These are phyloP conservation scores for Uloborus diversus DNA, from an alignment of 1,140 invertebrate species.

Conservation along the genomic window DNA sequence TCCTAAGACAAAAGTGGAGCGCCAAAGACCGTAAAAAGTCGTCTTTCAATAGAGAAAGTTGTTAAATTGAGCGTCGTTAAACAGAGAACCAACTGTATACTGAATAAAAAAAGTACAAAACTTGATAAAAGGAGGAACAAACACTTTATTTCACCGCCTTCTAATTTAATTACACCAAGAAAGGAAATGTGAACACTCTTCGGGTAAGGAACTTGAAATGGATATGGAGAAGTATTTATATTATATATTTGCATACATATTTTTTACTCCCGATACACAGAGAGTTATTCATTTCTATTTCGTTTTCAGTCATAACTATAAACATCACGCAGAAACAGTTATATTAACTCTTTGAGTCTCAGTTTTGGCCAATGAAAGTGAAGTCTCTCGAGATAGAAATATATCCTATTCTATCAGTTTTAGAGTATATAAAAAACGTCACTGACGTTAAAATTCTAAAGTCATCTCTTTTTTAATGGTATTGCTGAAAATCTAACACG, in stretches of 20 bases:
- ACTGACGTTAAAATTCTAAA: background rate
- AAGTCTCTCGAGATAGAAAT: no score
- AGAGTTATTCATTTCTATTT: background rate
- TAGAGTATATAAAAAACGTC: background rate
- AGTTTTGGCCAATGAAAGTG: no score
- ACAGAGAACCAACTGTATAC: background rate
- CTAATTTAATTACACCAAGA: conserved; percentile 21
- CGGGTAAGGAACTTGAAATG: conserved; percentile 52
- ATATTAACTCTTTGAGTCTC: background rate
- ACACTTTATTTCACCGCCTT: conserved; percentile 13
- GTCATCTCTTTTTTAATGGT: background rate
- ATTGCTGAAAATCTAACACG: background rate
- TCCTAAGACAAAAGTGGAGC: no score
- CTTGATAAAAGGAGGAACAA: conserved; percentile 7
- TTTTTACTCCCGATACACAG: background rate
- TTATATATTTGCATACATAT: background rate
- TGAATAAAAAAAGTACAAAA: background rate
- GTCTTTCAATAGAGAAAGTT: no score
- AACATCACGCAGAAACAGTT: background rate
- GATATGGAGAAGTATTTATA: conserved; percentile 24
- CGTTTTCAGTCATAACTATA: background rate
- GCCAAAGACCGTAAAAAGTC: no score
- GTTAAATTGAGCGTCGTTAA: background rate
- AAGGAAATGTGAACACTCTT: conserved; percentile 51
- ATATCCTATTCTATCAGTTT: background rate